Evolutionary conservation across 2,797 vertebrate genomes (phyloP).

Genomic region (Mallotus villosus): DNA sequence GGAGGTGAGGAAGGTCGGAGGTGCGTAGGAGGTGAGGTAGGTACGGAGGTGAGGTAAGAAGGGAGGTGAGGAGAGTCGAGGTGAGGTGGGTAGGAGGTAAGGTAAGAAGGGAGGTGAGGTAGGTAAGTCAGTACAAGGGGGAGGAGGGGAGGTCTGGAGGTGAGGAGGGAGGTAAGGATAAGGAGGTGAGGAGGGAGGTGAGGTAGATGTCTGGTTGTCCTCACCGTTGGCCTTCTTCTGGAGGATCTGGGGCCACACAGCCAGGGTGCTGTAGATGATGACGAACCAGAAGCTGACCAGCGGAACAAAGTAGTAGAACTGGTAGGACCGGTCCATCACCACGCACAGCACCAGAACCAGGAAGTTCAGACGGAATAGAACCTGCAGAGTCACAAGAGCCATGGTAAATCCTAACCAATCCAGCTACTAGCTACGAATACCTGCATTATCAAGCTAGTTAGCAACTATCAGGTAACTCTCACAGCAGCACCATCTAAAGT

Average conservation of each 20-base stretch:
- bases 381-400: conserved; percentile 65
- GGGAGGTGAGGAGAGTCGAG: too few relatives aligned
- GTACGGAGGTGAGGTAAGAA: too few relatives aligned
- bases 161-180: too few relatives aligned
- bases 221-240: conserved; percentile 94
- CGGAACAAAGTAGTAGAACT: conserved; percentile 99
- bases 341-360: conserved; percentile 93
- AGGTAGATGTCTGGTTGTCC: conserved; percentile 18
- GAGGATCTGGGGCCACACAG: conserved; percentile 93
- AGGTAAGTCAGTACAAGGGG: too few relatives aligned
- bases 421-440: too few relatives aligned
- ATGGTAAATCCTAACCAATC: too few relatives aligned
- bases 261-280: conserved; percentile 89
- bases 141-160: too few relatives aligned
- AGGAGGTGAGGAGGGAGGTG: too few relatives aligned
- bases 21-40: too few relatives aligned
- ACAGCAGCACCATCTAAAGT: conserved; percentile 6
- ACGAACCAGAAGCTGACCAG: conserved; percentile 97
- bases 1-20: too few relatives aligned
- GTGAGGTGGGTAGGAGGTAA: too few relatives aligned
- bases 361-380: conserved; percentile 98
- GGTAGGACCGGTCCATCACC: conserved; percentile 96
- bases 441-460: not conserved
- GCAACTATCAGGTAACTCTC: not conserved
- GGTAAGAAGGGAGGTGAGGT: too few relatives aligned